A percentile compares a stretch with the other conserved stretches of the same genome.
phyloP scores from a whole-genome alignment of 2,113 vertebrate species.

The Maccullochella peelii region DNA sequence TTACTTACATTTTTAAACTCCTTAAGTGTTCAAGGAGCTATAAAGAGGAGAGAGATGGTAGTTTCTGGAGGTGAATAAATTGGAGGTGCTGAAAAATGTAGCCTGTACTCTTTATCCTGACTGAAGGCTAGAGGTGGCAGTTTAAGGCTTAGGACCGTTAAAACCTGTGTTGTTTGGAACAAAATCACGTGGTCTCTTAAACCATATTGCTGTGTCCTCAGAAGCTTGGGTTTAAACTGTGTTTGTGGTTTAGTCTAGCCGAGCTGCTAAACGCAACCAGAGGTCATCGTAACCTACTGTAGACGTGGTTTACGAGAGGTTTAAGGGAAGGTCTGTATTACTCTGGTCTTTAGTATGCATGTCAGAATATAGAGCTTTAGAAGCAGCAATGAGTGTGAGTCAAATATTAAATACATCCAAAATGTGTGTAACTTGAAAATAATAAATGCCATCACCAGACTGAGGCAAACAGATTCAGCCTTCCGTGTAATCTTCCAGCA shows the following conservation, averaged over 20 bases:
- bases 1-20: constrained; percentile 29
- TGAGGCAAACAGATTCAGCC: neutral
- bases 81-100: constrained; percentile 19
- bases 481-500: neutral
- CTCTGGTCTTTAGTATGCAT: neutral
- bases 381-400: neutral
- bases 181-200: too few relatives aligned
- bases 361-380: neutral
- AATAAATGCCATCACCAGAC: neutral
- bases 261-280: too few relatives aligned
- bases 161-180: too few relatives aligned
- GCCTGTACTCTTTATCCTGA: constrained; percentile 32
- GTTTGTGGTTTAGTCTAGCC: too few relatives aligned
- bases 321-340: neutral
- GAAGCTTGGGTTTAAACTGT: too few relatives aligned
- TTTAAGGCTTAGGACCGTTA: too few relatives aligned
- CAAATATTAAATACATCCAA: neutral
- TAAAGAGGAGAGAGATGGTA: constrained; percentile 9
- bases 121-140: constrained; percentile 1
- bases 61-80: constrained; percentile 9
- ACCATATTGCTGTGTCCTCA: too few relatives aligned
- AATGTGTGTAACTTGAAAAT: neutral
- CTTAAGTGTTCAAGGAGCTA: neutral
- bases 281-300: neutral
- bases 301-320: neutral